phyloP scores from a whole-genome alignment of 2,888 invertebrate genomes.

The Phrixothrix hirtus region DNA sequence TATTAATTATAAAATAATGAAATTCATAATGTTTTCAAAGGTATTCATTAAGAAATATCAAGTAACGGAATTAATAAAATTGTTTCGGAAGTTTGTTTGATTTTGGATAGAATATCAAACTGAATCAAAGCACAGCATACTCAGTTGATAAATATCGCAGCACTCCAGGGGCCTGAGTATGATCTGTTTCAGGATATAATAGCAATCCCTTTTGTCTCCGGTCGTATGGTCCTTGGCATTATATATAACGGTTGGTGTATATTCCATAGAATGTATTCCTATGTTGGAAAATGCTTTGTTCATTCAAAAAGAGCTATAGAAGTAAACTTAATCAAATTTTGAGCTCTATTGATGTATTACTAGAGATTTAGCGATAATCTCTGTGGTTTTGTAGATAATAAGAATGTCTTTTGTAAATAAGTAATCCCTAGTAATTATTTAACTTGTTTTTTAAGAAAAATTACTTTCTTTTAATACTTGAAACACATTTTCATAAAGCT shows the following conservation, averaged over 20 bases:
- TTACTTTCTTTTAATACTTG: background rate
- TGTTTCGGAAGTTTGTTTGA: conserved; percentile 16
- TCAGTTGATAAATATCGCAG: conserved; percentile 31
- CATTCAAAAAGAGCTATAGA: conserved; percentile 44
- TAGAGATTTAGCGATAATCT: conserved; percentile 53
- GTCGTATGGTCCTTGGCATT: conserved; percentile 17
- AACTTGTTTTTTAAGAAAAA: background rate
- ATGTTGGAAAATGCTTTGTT: conserved; percentile 28
- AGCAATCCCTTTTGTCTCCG: conserved; percentile 31
- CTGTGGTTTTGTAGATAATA: conserved; percentile 36
- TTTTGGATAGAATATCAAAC: conserved; percentile 18
- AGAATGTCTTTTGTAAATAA: conserved; percentile 10
- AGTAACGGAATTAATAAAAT: too few relatives aligned
- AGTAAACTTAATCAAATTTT: conserved; percentile 55
- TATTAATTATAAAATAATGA: too few relatives aligned
- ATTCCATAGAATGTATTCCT: conserved; percentile 30
- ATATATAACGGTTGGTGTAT: conserved; percentile 19
- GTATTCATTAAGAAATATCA: too few relatives aligned
- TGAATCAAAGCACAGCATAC: conserved; percentile 19
- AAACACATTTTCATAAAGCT: too few relatives aligned
- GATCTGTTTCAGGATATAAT: conserved; percentile 29
- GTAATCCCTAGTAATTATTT: conserved; percentile 9
- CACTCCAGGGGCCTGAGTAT: conserved; percentile 27
- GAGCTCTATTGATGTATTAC: conserved; percentile 55
- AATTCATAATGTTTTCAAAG: too few relatives aligned